phyloP scores from a whole-genome alignment of 2,113 vertebrate genomes.

The Equus przewalskii region DNA sequence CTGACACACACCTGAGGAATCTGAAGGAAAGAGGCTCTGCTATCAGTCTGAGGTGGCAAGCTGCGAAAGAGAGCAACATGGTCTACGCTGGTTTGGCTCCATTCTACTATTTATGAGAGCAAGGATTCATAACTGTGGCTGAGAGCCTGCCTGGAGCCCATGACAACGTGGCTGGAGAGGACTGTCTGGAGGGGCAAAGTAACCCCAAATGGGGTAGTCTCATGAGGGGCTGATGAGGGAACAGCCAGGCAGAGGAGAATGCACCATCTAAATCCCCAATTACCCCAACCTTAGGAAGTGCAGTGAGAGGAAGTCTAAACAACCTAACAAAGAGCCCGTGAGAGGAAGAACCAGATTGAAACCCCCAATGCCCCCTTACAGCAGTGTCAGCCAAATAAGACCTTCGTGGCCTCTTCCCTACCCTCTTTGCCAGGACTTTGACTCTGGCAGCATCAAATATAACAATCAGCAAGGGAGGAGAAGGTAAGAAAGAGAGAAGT shows the following conservation, averaged over 20 bases:
- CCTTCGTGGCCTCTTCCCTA: neutral
- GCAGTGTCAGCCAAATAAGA: neutral
- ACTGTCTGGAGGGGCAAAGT: neutral
- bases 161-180: neutral
- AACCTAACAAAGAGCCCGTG: neutral
- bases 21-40: neutral
- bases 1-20: neutral
- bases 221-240: neutral
- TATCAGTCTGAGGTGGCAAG: neutral
- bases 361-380: neutral
- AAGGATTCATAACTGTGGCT: neutral
- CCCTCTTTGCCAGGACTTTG: neutral
- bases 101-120: too few relatives aligned
- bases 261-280: too few relatives aligned
- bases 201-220: neutral
- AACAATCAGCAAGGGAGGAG: neutral
- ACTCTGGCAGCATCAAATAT: neutral
- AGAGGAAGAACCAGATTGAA: neutral
- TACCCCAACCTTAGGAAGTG: neutral
- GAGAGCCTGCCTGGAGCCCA: neutral
- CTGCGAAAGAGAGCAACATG: neutral
- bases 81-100: neutral
- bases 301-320: neutral
- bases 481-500: neutral
- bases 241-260: neutral